Base-by-base conservation (phyloP, 2,888 invertebrate genomes). In the Ethmia dodecea region DNA sequence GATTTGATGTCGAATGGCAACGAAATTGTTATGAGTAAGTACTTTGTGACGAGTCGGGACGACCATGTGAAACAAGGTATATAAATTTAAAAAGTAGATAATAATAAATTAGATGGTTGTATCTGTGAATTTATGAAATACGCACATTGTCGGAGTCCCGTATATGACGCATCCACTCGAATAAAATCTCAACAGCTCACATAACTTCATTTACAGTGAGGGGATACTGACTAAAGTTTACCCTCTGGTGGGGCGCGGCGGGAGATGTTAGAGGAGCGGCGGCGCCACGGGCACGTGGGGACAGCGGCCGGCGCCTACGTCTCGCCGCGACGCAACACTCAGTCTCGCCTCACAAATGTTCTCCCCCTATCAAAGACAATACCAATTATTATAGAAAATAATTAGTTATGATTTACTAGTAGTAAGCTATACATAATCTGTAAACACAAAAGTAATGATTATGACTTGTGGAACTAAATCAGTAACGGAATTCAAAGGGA, bases 301-400 rank as follows among this genome's bases (percentile, higher is more conserved):
- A 37, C 43, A 41, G 46, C 22, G 46, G 40, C 44, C 55, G 63
- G 64, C 66, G 70, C 52, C 65, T 65, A 61, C 49, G 55, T 43
- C 49, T 69, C 75, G 73, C 80, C 81, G 72, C 70, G 73, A 54
- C 83, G 78, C 55, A 56, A 74, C 77, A 67, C 87, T 93, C 91
- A 94, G 88, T 94, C 94, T 87, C 93, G 92, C 79, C 95, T 91
- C 66, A 94, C 90, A 76, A 95, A 95, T 65, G 94, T 94, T 89
- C 91, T 91, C 65, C 95, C 95, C 69, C 95, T 95, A 88, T 8
- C 5, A 11, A 22, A 22, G 8, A 20, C 20, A 20, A 20, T 6
- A 9, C n/a, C 20, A 20, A 20, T n/a, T n/a, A n/a, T n/a, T n/a
- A n/a, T n/a, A n/a, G n/a, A n/a, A n/a, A n/a, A n/a, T n/a, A n/a